phyloP scores from a whole-genome alignment of 1,140 invertebrate species.

The Cydia pomonella region DNA sequence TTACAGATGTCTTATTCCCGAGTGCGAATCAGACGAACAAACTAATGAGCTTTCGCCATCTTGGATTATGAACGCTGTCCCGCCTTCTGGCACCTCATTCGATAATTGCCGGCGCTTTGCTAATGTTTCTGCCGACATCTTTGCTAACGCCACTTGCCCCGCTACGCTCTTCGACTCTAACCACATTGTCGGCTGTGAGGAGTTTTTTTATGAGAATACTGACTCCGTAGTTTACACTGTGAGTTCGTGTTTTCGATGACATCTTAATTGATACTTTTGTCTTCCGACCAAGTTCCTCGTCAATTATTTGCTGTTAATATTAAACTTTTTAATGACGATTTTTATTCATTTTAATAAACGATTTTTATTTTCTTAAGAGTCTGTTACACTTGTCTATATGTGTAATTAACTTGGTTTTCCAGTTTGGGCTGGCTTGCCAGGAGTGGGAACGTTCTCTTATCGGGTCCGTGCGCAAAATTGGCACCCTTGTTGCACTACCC shows the following conservation, averaged over 20 bases:
- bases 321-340: not conserved
- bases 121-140: not conserved
- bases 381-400: too few species aligned
- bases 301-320: not conserved
- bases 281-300: too few species aligned
- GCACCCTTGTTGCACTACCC: conserved; percentile 79
- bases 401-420: not conserved
- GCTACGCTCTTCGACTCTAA: conserved; percentile 57
- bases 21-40: conserved; percentile 78
- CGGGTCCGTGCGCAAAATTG: conserved; percentile 52
- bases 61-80: conserved; percentile 78
- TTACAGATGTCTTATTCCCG: conserved; percentile 84
- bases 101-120: conserved; percentile 45
- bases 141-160: conserved; percentile 35
- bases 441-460: conserved; percentile 57
- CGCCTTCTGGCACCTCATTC: conserved; percentile 62
- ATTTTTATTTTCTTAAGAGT: not conserved
- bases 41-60: conserved; percentile 56
- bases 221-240: conserved; percentile 15
- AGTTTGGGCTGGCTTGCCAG: conserved; percentile 57
- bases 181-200: conserved; percentile 60
- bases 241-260: not conserved
- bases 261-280: too few species aligned
- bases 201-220: conserved; percentile 34
- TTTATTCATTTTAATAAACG: not conserved